These are phyloP conservation scores for Meloidogyne hapla DNA, from an alignment of 1,140 invertebrate species.

Conservation along the genomic window DNA sequence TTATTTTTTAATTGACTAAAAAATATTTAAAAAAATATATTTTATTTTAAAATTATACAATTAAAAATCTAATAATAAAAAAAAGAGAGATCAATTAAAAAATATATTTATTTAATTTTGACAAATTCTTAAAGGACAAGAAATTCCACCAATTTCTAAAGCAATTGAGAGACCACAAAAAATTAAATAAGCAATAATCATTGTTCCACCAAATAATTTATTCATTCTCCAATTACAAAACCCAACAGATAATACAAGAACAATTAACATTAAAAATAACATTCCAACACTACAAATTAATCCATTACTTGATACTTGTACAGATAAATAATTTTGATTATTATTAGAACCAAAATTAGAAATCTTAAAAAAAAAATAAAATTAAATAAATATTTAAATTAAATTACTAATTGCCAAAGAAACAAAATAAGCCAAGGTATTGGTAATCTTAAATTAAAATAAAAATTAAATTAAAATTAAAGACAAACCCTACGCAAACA, in stretches of 20 bases:
- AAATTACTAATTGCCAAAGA: background rate
- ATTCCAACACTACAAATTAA: slow-evolving; percentile 95
- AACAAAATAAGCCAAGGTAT: background rate
- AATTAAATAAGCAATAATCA: slow-evolving; percentile 86
- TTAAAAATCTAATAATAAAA: too few relatives aligned
- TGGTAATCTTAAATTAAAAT: slow-evolving; percentile 5
- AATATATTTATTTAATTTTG: background rate
- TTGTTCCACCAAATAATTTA: slow-evolving; percentile 85
- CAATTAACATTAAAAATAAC: slow-evolving; percentile 88
- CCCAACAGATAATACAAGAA: slow-evolving; percentile 90
- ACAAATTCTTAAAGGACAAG: slow-evolving; percentile 70
- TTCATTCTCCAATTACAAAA: slow-evolving; percentile 95
- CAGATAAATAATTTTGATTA: background rate
- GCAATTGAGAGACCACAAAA: slow-evolving; percentile 88
- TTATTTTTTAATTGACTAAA: too few relatives aligned
- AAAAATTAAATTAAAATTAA: background rate
- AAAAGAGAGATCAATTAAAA: too few relatives aligned
- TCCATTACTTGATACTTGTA: slow-evolving; percentile 83
- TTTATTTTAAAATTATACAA: too few relatives aligned
- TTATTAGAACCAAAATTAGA: background rate
- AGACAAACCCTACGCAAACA: slow-evolving; percentile 80
- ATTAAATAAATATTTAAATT: slow-evolving; percentile 1
- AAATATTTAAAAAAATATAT: too few relatives aligned
- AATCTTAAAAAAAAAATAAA: too few relatives aligned
- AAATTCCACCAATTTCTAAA: slow-evolving; percentile 82